Base-by-base conservation (phyloP, 1,140 invertebrate genomes). In the Tetramorium parvispinum region DNA sequence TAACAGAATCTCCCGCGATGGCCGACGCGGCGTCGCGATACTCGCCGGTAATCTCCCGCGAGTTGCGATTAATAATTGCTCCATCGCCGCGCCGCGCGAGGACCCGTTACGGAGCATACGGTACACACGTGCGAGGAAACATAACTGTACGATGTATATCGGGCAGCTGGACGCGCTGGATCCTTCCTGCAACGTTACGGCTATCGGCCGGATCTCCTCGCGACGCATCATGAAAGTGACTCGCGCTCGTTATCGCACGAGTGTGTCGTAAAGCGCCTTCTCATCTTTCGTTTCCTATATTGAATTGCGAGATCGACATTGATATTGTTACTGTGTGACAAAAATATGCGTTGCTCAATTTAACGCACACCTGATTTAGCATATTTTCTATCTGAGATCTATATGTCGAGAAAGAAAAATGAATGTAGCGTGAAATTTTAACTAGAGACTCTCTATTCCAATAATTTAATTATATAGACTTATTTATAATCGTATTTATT, bases 61-160 rank as follows among this genome's bases (percentile, higher is more conserved):
- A 77, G 24, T 40, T 32, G 40, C 43, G 49, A 85, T 85, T 86
- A 86, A 86, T 86, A 81, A 86, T 86, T 70, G 37, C 71, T 21
- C 18, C 82, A 46, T 37, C 82, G 43, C 49, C 61, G 51, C 82
- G 43, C 49, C 37, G 63, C 75, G 77, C 16, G 55, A 82, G 78
- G 43, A 82, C n/a, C 85, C 78, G 85, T 86, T 81, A 81, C 21
- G 0, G 32, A 85, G n/a, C 59, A 65, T 81, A 85, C 76, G 76
- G 63, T 68, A 57, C 32, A 55, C 68, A 51, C 55, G 40, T 55
- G 61, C 63, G 21, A 61, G 32, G 46, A 51, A 85, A 86, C 53
- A 43, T 82, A 86, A 82, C 85, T 82, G 85, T 79, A 86, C 61
- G 32, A 78, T 55, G 71, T 81, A 68, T 81, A 51, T 76, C 63